Percentiles rank a stretch among this genome's conserved stretches.
Evolutionary conservation across 2,113 vertebrate genomes (phyloP).

Genomic region (Prietella phreatophila): DNA sequence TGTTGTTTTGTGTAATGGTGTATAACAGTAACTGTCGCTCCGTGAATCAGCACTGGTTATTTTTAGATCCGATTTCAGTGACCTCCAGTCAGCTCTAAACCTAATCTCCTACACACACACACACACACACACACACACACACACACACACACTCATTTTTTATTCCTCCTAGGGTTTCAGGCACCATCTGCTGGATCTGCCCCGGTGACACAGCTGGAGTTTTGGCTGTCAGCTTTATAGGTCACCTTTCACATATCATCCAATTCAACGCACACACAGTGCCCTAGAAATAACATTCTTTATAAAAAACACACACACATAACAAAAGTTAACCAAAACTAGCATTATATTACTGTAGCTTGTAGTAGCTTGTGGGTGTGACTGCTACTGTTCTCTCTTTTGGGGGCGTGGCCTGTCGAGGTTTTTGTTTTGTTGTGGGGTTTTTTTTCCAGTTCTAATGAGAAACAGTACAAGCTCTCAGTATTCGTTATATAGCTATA

Average conservation of each 20-base stretch:
- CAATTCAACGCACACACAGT: conserved; percentile 7
- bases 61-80: conserved; percentile 48
- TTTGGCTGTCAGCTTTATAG: conserved; percentile 22
- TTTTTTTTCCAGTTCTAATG: too few species aligned
- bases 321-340: too few species aligned
- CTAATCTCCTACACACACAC: background rate
- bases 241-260: conserved; percentile 37
- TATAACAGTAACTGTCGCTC: conserved; percentile 29
- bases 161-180: conserved; percentile 25
- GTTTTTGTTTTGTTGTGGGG: too few species aligned
- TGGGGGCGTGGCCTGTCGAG: background rate
- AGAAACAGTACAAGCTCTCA: too few species aligned
- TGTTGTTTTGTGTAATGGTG: background rate
- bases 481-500: too few species aligned
- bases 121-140: conserved; percentile 3
- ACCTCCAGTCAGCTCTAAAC: conserved; percentile 42
- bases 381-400: background rate
- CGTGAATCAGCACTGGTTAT: conserved; percentile 38
- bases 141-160: conserved; percentile 23
- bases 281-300: background rate
- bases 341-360: too few species aligned
- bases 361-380: background rate
- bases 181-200: conserved; percentile 51
- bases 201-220: conserved; percentile 44
- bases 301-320: background rate